These are phyloP conservation scores for Nyctereutes procyonoides DNA, from an alignment of 2,113 vertebrate genomes.

Conservation along the genomic window DNA sequence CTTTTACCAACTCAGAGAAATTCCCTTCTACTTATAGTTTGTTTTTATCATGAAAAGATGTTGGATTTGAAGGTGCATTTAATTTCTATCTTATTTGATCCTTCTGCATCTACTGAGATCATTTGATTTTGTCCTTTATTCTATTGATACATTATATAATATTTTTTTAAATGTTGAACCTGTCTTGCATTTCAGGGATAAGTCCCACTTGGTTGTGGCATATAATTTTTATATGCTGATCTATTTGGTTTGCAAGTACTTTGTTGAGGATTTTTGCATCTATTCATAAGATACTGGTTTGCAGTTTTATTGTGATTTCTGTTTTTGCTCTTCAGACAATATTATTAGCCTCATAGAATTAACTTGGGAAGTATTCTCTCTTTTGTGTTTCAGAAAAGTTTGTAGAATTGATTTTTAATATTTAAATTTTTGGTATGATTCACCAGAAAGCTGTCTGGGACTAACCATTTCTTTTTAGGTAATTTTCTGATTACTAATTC, in stretches of 20 bases:
- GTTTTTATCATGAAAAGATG: not conserved
- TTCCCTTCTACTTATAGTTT: not conserved
- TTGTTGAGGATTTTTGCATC: not conserved
- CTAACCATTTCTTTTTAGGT: not conserved
- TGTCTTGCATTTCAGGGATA: not conserved
- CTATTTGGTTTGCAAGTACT: not conserved
- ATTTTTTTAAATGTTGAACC: not conserved
- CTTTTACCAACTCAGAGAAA: not conserved
- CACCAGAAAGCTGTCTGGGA: not conserved
- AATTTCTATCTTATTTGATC: not conserved
- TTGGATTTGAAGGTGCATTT: not conserved
- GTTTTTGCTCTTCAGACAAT: not conserved
- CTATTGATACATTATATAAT: not conserved
- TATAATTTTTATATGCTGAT: constrained; percentile 2
- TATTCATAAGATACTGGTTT: not conserved
- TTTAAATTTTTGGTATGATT: not conserved
- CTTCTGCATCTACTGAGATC: not conserved
- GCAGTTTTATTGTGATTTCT: not conserved
- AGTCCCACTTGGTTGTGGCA: not conserved
- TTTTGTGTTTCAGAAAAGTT: not conserved
- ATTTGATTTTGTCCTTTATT: not conserved
- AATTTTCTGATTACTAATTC: not conserved
- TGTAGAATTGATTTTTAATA: not conserved
- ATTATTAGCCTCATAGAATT: not conserved
- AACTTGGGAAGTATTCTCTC: not conserved